A percentile compares a stretch with the other conserved stretches of the same genome.
These are phyloP conservation scores for Pantherophis alleghaniensis DNA, from an alignment of 2,797 vertebrate genomes.

Conservation along the genomic window DNA sequence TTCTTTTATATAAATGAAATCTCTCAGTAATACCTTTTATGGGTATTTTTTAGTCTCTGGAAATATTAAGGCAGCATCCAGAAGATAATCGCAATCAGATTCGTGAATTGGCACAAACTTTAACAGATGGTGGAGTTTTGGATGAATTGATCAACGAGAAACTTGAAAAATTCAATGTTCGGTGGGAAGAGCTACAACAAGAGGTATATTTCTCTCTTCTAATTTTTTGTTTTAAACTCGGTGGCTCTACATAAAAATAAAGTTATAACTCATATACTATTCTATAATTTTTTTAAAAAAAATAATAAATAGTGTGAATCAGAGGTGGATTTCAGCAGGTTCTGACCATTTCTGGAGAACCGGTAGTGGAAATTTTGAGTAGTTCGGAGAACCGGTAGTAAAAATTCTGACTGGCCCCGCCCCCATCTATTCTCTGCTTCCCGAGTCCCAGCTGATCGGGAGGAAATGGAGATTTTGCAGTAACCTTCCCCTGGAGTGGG, in stretches of 20 bases:
- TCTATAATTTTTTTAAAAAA: background rate
- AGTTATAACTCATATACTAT: too few species aligned
- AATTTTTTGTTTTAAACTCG: slow-evolving; percentile 2
- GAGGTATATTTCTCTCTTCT: slow-evolving; percentile 72
- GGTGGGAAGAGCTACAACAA: slow-evolving; percentile 91
- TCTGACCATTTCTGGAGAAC: too few species aligned
- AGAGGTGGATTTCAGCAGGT: too few species aligned
- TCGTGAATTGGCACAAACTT: slow-evolving; percentile 90
- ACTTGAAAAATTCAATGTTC: slow-evolving; percentile 89
- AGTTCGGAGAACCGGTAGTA: too few species aligned
- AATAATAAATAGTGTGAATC: background rate
- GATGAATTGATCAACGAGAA: slow-evolving; percentile 95
- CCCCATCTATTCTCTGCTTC: too few species aligned
- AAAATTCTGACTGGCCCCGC: too few species aligned
- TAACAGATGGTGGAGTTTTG: slow-evolving; percentile 95
- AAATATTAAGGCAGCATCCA: slow-evolving; percentile 86
- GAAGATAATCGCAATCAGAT: slow-evolving; percentile 97
- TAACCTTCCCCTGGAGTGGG: too few species aligned
- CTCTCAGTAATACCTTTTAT: slow-evolving; percentile 18
- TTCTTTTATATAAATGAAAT: slow-evolving; percentile 3
- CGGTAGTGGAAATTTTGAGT: too few species aligned
- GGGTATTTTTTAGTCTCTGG: slow-evolving; percentile 78
- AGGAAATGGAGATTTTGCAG: too few species aligned
- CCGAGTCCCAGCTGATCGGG: too few species aligned
- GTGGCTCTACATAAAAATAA: too few species aligned